These are phyloP conservation scores for Bilobella aurantiaca DNA, from an alignment of 1,140 invertebrate species.

Conservation along the genomic window DNA sequence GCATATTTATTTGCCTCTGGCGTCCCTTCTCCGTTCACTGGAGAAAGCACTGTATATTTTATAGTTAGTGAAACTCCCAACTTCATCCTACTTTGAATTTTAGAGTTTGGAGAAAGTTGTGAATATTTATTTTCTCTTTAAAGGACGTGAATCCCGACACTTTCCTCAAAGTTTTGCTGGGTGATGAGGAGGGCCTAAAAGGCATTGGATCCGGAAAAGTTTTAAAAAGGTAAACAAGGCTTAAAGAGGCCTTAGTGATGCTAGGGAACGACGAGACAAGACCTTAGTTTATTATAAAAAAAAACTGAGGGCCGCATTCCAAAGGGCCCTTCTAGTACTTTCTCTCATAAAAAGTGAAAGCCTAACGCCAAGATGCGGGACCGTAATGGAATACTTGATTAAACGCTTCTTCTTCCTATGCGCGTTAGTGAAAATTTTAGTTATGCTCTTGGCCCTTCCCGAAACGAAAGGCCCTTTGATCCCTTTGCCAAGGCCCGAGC, in stretches of 20 bases:
- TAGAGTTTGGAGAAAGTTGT: not conserved
- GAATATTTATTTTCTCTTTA: slow-evolving; percentile 16
- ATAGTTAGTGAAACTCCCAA: no score
- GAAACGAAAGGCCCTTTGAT: not conserved
- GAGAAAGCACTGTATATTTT: no score
- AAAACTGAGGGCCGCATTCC: not conserved
- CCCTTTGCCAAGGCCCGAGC: not conserved
- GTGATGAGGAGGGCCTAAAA: slow-evolving; percentile 42
- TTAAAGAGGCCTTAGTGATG: not conserved
- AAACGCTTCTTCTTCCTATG: slow-evolving; percentile 11
- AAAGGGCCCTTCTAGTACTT: not conserved
- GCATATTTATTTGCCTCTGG: slow-evolving; percentile 1
- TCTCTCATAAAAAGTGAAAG: not conserved
- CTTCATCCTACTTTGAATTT: no score
- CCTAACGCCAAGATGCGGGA: not conserved
- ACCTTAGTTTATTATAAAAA: not conserved
- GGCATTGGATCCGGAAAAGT: slow-evolving; percentile 48
- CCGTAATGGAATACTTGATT: slow-evolving; percentile 32
- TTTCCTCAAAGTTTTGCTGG: slow-evolving; percentile 49
- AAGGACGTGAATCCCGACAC: slow-evolving; percentile 47
- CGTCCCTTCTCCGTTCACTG: not conserved
- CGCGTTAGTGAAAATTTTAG: not conserved
- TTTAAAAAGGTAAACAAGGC: slow-evolving; percentile 43
- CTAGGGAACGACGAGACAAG: not conserved
- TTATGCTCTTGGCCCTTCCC: no score